phyloP scores from a whole-genome alignment of 2,113 vertebrate species.

The Tupaia tana region DNA sequence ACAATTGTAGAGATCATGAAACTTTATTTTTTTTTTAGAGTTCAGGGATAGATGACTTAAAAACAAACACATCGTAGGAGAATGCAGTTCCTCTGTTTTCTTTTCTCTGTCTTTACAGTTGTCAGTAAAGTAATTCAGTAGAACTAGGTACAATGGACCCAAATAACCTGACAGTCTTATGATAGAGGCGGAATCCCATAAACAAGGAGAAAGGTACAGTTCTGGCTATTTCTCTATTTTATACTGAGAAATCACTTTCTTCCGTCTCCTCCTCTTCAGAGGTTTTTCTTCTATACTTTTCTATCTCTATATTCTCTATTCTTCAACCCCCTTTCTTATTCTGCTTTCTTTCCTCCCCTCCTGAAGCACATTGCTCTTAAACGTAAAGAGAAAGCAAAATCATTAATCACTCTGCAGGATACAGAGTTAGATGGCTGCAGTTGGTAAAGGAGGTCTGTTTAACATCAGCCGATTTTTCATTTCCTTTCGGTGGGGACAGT shows the following conservation, averaged over 20 bases:
- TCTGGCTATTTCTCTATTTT: not conserved
- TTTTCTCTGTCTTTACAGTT: not conserved
- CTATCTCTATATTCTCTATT: not conserved
- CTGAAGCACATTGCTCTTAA: slow-evolving; percentile 66
- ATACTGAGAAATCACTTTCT: not conserved
- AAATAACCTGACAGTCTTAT: not conserved
- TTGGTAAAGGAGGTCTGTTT: slow-evolving; percentile 87
- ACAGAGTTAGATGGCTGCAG: slow-evolving; percentile 84
- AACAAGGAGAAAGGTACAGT: not conserved
- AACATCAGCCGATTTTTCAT: slow-evolving; percentile 89
- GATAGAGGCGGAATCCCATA: not conserved
- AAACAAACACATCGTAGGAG: not conserved
- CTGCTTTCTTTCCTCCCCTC: slow-evolving; percentile 47
- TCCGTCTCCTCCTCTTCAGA: not conserved
- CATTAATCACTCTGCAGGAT: slow-evolving; percentile 88
- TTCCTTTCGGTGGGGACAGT: slow-evolving; percentile 88
- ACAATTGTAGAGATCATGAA: not conserved
- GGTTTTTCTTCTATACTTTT: not conserved
- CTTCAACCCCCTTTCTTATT: slow-evolving; percentile 68
- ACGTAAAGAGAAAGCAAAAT: slow-evolving; percentile 84
- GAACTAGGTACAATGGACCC: not conserved
- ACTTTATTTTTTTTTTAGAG: not conserved
- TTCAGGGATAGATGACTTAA: not conserved
- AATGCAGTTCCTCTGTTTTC: not conserved
- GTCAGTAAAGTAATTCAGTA: not conserved